phyloP scores from a whole-genome alignment of 1,140 invertebrate species.

The Andrena cerasifolii region DNA sequence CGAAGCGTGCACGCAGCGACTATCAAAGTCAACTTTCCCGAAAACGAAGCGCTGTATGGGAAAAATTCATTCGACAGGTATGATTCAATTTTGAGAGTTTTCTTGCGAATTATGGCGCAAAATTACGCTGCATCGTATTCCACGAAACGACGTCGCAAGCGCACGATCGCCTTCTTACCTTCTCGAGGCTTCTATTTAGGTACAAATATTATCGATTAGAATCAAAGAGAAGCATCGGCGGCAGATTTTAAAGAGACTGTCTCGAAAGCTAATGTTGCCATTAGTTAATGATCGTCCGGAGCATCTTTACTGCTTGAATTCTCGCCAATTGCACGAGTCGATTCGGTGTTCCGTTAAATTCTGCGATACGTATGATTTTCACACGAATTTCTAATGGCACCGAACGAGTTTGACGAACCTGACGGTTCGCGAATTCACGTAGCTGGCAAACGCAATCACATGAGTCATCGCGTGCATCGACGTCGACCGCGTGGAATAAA shows the following conservation, averaged over 20 bases:
- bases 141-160: neutral
- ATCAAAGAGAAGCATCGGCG: neutral
- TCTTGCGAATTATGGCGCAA: neutral
- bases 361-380: no score
- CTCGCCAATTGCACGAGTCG: no score
- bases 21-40: neutral
- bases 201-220: constrained; percentile 29
- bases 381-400: no score
- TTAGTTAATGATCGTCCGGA: neutral
- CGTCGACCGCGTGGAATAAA: no score
- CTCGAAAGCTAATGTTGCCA: constrained; percentile 15
- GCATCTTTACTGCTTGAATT: neutral
- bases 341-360: neutral
- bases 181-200: neutral
- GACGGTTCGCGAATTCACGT: no score
- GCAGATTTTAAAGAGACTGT: neutral
- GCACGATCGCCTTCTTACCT: neutral
- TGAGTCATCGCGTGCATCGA: no score
- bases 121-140: neutral
- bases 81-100: neutral
- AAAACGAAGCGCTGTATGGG: neutral
- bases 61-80: neutral
- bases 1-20: no score
- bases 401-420: no score
- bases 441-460: no score